A percentile compares a stretch with the other conserved stretches of the same genome.
These are phyloP conservation scores for Taenioides sp. DNA, from an alignment of 2,797 vertebrate species.

Conservation along the genomic window DNA sequence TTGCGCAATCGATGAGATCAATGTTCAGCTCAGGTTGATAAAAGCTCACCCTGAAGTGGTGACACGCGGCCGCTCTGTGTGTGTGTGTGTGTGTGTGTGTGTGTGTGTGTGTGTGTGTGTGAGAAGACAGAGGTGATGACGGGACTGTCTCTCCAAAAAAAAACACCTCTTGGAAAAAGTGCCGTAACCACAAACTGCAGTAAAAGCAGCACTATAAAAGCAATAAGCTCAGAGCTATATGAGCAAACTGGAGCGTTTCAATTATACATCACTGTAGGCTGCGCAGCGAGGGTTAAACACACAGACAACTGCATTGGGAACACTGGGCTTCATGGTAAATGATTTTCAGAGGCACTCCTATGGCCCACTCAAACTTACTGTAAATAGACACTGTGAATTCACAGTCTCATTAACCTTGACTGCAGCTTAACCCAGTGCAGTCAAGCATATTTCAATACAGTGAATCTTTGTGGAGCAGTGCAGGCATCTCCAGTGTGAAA, in stretches of 20 bases:
- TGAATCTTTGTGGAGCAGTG: conserved; percentile 46
- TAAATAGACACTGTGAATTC: conserved; percentile 20
- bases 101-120: background rate
- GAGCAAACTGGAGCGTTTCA: conserved; percentile 29
- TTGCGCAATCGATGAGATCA: conserved; percentile 65
- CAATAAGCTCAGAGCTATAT: conserved; percentile 19
- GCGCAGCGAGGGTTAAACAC: conserved; percentile 26
- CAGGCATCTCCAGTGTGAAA: conserved; percentile 60
- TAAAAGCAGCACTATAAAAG: conserved; percentile 33
- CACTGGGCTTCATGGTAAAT: conserved; percentile 25
- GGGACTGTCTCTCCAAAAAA: conserved; percentile 62
- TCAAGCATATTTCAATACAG: conserved; percentile 33
- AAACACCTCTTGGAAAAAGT: conserved; percentile 54
- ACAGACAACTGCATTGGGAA: conserved; percentile 17
- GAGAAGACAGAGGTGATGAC: conserved; percentile 54
- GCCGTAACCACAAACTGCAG: conserved; percentile 30
- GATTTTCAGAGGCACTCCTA: conserved; percentile 39
- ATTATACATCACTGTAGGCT: conserved; percentile 20
- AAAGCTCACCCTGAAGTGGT: conserved; percentile 61
- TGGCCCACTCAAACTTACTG: conserved; percentile 27
- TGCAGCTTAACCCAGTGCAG: conserved; percentile 20
- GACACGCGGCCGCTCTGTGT: conserved; percentile 36
- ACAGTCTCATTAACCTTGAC: conserved; percentile 48
- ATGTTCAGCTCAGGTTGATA: conserved; percentile 65
- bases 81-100: background rate